Evolutionary conservation across 2,113 vertebrate species (phyloP).

Genomic region (Fregetta grallaria): DNA sequence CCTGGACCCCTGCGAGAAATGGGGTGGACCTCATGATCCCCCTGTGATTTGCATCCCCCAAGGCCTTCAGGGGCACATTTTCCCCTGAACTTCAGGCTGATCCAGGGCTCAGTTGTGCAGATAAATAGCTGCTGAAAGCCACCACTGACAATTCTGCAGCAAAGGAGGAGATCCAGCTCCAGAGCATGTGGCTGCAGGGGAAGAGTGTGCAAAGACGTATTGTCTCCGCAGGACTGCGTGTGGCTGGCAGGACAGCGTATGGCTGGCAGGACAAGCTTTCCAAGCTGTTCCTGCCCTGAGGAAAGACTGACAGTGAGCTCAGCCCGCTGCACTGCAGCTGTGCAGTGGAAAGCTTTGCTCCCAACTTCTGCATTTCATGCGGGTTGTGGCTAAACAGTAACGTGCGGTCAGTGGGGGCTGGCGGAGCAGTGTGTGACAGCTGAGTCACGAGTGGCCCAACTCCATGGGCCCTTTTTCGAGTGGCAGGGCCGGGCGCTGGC

Average conservation of each 20-base stretch:
- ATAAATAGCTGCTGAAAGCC: neutral
- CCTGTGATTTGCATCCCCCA: neutral
- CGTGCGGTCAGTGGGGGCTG: neutral
- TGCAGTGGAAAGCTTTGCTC: constrained; percentile 23
- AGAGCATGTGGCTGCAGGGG: neutral
- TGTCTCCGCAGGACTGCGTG: neutral
- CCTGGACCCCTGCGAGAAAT: fast-evolving
- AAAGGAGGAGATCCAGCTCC: neutral
- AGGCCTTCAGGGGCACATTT: neutral
- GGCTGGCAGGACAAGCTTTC: neutral
- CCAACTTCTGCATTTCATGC: constrained; percentile 13
- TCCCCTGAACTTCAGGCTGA: neutral
- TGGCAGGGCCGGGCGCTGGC: neutral
- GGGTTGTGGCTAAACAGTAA: constrained; percentile 12
- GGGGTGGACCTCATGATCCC: neutral
- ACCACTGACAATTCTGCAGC: neutral
- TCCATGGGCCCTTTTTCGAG: neutral
- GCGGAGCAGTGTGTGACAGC: fast-evolving
- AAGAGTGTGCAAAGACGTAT: neutral
- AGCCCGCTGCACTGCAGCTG: neutral
- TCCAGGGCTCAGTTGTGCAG: neutral
- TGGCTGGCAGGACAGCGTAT: neutral
- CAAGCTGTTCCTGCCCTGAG: neutral
- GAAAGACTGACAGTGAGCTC: neutral
- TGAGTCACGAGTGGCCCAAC: neutral